Conservation (phyloP, 2,888 invertebrate genomes). For the Eumacrocentrus americanus region DNA sequence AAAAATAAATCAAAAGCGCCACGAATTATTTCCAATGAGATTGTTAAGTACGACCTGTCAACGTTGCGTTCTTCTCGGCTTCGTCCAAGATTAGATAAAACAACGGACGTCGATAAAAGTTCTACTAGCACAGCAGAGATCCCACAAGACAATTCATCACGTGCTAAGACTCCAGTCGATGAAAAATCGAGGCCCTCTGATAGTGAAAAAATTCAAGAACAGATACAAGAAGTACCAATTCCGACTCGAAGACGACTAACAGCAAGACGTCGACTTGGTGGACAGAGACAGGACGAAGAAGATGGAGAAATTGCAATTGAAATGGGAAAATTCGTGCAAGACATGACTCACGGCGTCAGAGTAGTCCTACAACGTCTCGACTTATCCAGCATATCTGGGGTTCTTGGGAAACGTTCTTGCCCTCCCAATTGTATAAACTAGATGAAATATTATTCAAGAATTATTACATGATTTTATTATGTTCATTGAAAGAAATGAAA, state of each 20-base stretch:
- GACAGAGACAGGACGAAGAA: conserved; percentile 4
- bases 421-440: conserved; percentile 18
- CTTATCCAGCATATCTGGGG: conserved; percentile 41
- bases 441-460: conserved; percentile 1
- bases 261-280: conserved; percentile 3
- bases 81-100: background rate
- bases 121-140: background rate
- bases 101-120: background rate
- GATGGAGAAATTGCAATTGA: conserved; percentile 43
- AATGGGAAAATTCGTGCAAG: conserved; percentile 54
- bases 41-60: conserved; percentile 46
- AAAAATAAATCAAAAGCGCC: conserved; percentile 35
- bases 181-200: background rate
- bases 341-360: conserved; percentile 52
- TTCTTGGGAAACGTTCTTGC: conserved; percentile 22
- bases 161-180: background rate
- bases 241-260: background rate
- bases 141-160: background rate
- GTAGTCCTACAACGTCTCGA: conserved; percentile 53
- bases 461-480: background rate
- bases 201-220: background rate
- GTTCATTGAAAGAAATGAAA: background rate
- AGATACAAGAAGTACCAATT: background rate
- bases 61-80: conserved; percentile 1
- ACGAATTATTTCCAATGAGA: conserved; percentile 49